These are phyloP conservation scores for Echinometra lucunter DNA, from an alignment of 53 echinoderm and acorn worm genomes.

Conservation along the genomic window DNA sequence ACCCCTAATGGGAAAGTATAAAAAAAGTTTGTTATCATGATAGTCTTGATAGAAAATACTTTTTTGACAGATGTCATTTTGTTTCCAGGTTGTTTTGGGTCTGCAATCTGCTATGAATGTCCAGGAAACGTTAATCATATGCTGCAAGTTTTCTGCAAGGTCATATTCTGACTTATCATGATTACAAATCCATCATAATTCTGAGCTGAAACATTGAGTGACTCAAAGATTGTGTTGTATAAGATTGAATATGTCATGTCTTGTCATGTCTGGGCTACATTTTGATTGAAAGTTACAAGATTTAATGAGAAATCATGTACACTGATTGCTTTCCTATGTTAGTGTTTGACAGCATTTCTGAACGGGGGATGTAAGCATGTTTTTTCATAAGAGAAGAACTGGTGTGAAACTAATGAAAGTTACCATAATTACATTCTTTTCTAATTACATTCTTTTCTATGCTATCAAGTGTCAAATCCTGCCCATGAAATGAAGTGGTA, in stretches of 20 bases:
- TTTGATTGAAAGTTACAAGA: background rate
- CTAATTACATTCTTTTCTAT: background rate
- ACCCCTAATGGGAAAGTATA: background rate
- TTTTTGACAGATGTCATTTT: conserved; percentile 39
- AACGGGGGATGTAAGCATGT: background rate
- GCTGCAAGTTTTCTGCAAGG: conserved; percentile 48
- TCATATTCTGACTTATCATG: conserved; percentile 49
- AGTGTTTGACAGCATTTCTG: background rate
- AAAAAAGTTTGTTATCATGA: no score
- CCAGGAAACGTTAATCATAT: conserved; percentile 47
- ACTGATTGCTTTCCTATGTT: background rate
- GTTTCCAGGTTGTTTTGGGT: background rate
- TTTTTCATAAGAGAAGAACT: background rate
- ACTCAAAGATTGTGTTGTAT: conserved; percentile 13
- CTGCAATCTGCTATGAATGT: background rate
- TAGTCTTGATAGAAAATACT: background rate
- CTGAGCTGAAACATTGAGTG: background rate
- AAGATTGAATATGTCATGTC: background rate
- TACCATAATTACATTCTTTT: no score
- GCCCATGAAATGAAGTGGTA: background rate
- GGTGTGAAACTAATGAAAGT: no score
- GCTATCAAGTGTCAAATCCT: background rate
- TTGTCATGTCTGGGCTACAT: background rate
- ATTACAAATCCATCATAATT: conserved; percentile 45
- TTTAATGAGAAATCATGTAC: background rate